Evolutionary conservation across 2,113 vertebrate genomes (phyloP).

Genomic region (Toxostoma redivivum): DNA sequence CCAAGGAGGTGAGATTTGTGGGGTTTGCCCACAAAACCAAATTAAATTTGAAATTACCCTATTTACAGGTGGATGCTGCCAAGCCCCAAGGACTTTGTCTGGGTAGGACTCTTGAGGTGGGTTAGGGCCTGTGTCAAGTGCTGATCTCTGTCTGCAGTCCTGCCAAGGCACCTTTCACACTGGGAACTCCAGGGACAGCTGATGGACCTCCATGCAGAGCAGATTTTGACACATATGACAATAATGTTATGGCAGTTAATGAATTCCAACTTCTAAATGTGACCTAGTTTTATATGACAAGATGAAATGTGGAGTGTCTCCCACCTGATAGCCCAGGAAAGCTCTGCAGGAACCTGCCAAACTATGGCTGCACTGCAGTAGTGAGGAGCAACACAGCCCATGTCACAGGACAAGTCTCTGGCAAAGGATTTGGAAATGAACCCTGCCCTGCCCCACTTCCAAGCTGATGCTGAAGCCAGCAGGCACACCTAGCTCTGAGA

Average conservation of each 20-base stretch:
- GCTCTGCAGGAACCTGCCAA: neutral
- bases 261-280: neutral
- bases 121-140: neutral
- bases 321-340: neutral
- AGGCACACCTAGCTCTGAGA: neutral
- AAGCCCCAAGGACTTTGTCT: neutral
- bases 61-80: neutral
- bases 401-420: neutral
- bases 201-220: fast-evolving
- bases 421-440: neutral
- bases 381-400: fast-evolving
- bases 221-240: neutral
- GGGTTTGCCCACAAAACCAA: neutral
- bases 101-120: neutral
- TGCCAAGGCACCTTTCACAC: neutral
- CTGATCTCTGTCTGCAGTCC: neutral
- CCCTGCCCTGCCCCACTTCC: neutral
- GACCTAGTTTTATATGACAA: neutral
- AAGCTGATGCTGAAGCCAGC: neutral
- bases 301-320: neutral
- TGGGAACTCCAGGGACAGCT: neutral
- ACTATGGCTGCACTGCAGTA: neutral
- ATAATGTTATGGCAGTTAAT: neutral
- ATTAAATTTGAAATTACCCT: neutral
- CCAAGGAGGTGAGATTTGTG: neutral